These are phyloP conservation scores for Pammene aurita DNA, from an alignment of 2,888 invertebrate species.

Conservation along the genomic window DNA sequence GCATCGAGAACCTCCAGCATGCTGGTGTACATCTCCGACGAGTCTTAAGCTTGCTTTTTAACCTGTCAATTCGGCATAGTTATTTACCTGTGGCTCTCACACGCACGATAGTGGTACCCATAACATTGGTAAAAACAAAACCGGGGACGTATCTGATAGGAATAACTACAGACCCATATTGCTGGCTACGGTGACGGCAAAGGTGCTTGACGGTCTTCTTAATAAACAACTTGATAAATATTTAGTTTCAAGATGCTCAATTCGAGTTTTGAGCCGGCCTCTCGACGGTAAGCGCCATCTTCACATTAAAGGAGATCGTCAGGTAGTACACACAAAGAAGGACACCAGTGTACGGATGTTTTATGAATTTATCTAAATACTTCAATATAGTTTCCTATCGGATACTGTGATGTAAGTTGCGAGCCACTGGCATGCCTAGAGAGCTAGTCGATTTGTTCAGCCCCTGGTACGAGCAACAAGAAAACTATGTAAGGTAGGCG, in stretches of 20 bases:
- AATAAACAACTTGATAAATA: not conserved
- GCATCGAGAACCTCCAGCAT: too few species aligned
- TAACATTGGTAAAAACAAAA: not conserved
- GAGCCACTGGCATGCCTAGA: not conserved
- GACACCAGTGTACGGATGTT: not conserved
- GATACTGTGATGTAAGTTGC: not conserved
- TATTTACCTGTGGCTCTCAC: too few species aligned
- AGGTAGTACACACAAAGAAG: not conserved
- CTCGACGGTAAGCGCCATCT: not conserved
- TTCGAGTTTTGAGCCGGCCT: not conserved
- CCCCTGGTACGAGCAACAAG: not conserved
- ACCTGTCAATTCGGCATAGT: too few species aligned
- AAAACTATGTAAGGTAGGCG: not conserved
- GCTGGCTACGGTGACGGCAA: not conserved
- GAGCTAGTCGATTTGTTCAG: not conserved
- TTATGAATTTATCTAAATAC: not conserved
- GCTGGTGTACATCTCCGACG: too few species aligned
- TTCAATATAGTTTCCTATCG: not conserved
- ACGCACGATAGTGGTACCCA: too few species aligned
- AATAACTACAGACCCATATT: not conserved
- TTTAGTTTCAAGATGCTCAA: not conserved
- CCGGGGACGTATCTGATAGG: not conserved
- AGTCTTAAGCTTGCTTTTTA: too few species aligned
- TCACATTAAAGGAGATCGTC: not conserved
- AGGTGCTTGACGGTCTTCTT: not conserved